Conservation (phyloP, 2,888 invertebrate species). For the Julus scandinavius region DNA sequence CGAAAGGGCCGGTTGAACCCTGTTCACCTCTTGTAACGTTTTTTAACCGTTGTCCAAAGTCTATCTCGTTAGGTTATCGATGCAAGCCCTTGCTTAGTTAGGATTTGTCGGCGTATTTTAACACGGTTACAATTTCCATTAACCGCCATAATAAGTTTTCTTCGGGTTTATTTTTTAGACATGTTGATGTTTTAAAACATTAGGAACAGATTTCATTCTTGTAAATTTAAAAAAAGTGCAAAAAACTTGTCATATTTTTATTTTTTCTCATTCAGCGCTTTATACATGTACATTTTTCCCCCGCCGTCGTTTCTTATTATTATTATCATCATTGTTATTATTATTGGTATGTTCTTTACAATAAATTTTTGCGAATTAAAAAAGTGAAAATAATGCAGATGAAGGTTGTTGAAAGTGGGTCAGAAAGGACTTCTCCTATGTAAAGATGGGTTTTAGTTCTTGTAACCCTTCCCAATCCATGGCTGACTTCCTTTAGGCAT, state of each 20-base stretch:
- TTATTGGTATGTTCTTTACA: conserved; percentile 33
- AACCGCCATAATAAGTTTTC: neutral
- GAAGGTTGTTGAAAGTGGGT: too few relatives aligned
- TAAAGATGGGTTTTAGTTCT: too few relatives aligned
- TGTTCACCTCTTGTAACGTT: neutral
- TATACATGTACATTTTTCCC: conserved; percentile 17
- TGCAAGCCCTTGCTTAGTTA: conserved; percentile 33
- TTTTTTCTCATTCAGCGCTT: neutral
- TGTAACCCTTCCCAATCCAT: too few relatives aligned
- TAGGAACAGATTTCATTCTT: neutral
- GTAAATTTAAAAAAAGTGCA: conserved; percentile 5
- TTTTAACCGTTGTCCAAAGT: conserved; percentile 21
- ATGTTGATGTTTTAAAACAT: neutral
- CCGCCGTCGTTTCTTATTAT: too few relatives aligned
- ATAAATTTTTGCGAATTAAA: conserved; percentile 23
- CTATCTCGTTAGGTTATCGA: neutral
- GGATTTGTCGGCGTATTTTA: conserved; percentile 2
- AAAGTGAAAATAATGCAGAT: neutral
- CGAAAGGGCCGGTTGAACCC: too few relatives aligned
- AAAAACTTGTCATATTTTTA: conserved; percentile 21
- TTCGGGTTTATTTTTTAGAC: neutral
- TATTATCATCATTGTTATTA: neutral
- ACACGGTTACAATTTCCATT: neutral
- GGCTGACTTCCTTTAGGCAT: too few relatives aligned
- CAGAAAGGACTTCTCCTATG: too few relatives aligned